A percentile compares a stretch with the other conserved stretches of the same genome.
Evolutionary conservation across 2,113 vertebrate species (phyloP).

Genomic region (Phasianus colchicus): DNA sequence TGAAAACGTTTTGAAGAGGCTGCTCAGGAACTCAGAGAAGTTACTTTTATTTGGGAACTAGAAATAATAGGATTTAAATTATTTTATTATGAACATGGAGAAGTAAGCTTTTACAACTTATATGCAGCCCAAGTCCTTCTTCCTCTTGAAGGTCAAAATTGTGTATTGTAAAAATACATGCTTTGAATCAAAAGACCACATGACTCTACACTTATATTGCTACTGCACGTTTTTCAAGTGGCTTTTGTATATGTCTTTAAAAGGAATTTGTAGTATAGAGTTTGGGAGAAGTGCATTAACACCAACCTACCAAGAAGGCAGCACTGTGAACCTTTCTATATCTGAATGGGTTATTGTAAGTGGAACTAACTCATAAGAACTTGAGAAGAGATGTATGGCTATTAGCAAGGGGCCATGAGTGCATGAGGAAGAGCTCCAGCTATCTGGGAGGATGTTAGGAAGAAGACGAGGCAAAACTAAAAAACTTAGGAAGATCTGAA

Average conservation of each 20-base stretch:
- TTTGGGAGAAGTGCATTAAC: background rate
- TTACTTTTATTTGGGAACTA: background rate
- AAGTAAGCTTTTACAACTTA: background rate
- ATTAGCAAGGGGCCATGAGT: background rate
- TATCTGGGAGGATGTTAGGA: background rate
- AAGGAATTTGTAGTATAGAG: background rate
- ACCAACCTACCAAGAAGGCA: background rate
- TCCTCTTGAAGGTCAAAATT: background rate
- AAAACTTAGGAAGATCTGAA: background rate
- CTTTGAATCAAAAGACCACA: background rate
- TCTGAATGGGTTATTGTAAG: too few species aligned
- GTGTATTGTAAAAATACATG: background rate
- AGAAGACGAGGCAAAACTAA: background rate
- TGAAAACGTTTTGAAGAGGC: constrained; percentile 10
- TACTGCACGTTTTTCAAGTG: background rate
- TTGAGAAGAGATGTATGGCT: background rate
- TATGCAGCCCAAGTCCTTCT: background rate
- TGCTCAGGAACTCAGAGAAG: background rate
- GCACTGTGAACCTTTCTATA: background rate
- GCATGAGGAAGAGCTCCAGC: background rate
- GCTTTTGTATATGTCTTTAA: background rate
- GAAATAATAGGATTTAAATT: background rate
- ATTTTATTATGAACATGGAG: background rate
- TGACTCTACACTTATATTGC: background rate
- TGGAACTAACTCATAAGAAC: background rate